Base-by-base conservation (phyloP, 2,888 invertebrate genomes). In the Periphyllus acericola region DNA sequence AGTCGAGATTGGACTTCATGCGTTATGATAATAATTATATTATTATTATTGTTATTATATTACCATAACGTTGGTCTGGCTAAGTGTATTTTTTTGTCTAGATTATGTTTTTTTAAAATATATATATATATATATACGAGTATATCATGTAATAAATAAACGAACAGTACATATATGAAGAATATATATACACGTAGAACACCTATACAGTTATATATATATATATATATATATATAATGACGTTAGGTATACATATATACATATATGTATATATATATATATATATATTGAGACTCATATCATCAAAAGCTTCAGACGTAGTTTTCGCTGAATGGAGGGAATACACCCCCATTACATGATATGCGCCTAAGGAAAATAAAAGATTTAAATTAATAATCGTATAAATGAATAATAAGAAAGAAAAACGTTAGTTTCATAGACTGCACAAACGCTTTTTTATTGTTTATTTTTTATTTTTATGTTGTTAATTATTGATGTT, bases 401-500 rank as follows among this genome's bases (percentile, higher is more conserved):
- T 36, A 52, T 55, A 8, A 25, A 74, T 46, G 29, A 72, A 83
- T 34, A 46, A 81, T 55, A 36, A 34, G 36, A 74, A 55, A 55
- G n/a, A 74, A 55, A 40, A 74, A 74, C 29, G 60, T 60, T 83
- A 83, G 46, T 72, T 72, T 83, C n/a, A 84, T 84, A 83, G 83
- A 84, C 76, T 84, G 84, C 84, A 84, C 84, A 68, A 84, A 84
- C 75, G 84, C 84, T 84, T 84, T 76, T 84, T 76, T 76, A 66
- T 75, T 40, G 55, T 76, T 66, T 76, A 46, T 76, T 66, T 29
- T 75, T 75, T 83, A n/a, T 71, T 68, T 71, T 46, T 55, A 21
- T 25, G 81, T 81, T 80, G 81, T 87, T 81, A 66, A 81, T 80
- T 87, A 80, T 87, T 80, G 86, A 87, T 87, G 79, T 87, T 87